Conservation (phyloP, 1,140 invertebrate genomes). For the Rhynchophorus ferrugineus region DNA sequence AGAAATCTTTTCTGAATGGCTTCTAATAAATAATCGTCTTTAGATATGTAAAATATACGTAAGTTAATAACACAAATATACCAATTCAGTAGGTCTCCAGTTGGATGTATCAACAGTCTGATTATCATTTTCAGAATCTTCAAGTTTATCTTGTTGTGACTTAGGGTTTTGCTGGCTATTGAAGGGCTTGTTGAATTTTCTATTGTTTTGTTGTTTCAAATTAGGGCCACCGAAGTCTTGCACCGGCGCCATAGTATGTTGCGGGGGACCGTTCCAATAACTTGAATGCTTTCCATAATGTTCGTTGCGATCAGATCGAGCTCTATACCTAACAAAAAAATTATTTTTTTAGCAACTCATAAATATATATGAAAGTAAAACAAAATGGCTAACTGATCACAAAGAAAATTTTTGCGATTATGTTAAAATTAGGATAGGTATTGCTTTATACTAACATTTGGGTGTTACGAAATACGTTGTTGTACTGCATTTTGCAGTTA, state of each 20-base stretch:
- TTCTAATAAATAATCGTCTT: conserved; percentile 35
- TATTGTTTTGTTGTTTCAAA: conserved; percentile 53
- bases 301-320: conserved; percentile 51
- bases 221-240: conserved; percentile 50
- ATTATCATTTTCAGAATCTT: conserved; percentile 38
- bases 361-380: neutral
- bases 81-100: conserved; percentile 3
- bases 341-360: neutral
- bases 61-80: conserved; percentile 1
- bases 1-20: conserved; percentile 88
- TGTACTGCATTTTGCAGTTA: conserved; percentile 37
- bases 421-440: neutral
- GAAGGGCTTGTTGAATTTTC: conserved; percentile 28
- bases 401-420: too few species aligned
- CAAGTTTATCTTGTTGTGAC: conserved; percentile 40
- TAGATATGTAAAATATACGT: neutral
- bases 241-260: conserved; percentile 41
- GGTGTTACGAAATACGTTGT: conserved; percentile 36
- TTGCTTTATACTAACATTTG: conserved; percentile 29
- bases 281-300: conserved; percentile 47
- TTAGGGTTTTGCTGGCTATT: conserved; percentile 25
- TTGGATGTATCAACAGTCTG: neutral
- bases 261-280: conserved; percentile 42
- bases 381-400: conserved; percentile 6
- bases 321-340: conserved; percentile 42